Conservation (phyloP, 2,113 vertebrate genomes). For the Halcyon senegalensis region DNA sequence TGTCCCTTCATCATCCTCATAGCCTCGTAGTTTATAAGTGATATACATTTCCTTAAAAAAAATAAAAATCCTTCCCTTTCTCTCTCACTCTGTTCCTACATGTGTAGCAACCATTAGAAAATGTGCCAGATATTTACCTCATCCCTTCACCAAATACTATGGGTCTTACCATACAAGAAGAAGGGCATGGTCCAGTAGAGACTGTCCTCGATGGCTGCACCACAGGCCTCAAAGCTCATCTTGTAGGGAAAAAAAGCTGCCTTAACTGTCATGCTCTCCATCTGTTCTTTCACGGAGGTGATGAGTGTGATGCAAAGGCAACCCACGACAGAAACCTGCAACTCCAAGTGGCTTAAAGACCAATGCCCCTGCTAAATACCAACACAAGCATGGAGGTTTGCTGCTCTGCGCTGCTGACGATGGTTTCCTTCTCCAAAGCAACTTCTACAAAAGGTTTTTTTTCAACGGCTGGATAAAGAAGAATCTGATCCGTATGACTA, state of each 20-base stretch:
- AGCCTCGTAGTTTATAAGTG: too few species aligned
- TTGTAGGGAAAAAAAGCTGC: not conserved
- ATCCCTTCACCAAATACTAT: not conserved
- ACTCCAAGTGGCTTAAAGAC: not conserved
- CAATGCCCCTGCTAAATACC: rapidly evolving
- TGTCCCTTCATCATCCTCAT: too few species aligned
- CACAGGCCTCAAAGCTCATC: not conserved
- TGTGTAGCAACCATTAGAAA: not conserved
- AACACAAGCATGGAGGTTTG: not conserved
- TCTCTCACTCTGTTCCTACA: not conserved
- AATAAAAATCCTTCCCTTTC: not conserved
- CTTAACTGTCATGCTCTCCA: not conserved
- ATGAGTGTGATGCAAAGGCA: not conserved
- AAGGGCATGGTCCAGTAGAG: not conserved
- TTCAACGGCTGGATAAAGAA: not conserved
- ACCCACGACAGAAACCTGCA: rapidly evolving
- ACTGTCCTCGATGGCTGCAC: not conserved
- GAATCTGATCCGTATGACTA: rapidly evolving
- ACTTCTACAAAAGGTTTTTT: rapidly evolving
- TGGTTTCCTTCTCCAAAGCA: not conserved
- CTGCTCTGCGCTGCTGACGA: not conserved
- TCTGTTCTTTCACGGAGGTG: not conserved
- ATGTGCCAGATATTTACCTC: not conserved
- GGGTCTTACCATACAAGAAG: not conserved
- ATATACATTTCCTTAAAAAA: not conserved